Conservation (phyloP, 35 echinoderm and acorn worm species). For the Ophioderma brevispina region DNA sequence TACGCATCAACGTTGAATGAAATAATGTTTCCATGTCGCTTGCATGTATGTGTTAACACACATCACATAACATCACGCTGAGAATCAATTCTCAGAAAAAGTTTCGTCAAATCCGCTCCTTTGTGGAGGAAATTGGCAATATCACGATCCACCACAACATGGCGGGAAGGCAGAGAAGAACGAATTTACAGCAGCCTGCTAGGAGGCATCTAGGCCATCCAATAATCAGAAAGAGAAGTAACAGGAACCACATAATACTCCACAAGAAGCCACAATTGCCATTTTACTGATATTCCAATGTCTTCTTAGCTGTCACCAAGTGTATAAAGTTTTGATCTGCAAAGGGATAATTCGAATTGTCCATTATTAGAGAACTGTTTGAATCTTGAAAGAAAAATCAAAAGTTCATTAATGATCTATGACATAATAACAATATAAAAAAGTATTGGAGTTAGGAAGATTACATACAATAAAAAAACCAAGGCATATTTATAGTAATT, state of each 20-base stretch:
- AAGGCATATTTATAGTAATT: too few species aligned
- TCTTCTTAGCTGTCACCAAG: too few species aligned
- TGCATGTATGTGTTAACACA: background rate
- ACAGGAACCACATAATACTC: conserved; percentile 93
- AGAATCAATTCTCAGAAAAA: conserved; percentile 74
- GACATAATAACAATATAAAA: too few species aligned
- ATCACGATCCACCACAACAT: conserved; percentile 90
- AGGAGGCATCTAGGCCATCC: conserved; percentile 96
- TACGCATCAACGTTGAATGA: background rate
- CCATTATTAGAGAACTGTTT: too few species aligned
- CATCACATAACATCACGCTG: conserved; percentile 86
- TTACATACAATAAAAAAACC: too few species aligned
- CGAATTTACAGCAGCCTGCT: conserved; percentile 89
- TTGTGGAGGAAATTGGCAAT: conserved; percentile 88
- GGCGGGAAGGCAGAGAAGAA: conserved; percentile 97
- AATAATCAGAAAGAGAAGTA: conserved; percentile 77
- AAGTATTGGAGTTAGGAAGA: too few species aligned
- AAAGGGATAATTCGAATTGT: too few species aligned
- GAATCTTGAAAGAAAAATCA: too few species aligned
- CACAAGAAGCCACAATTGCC: conserved; percentile 99
- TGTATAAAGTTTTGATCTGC: too few species aligned
- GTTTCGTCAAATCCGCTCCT: conserved; percentile 84
- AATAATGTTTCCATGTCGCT: background rate
- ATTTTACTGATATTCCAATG: too few species aligned
- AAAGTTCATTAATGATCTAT: too few species aligned